Conservation (phyloP, 2,888 invertebrate genomes). For the Erebia aethiops region DNA sequence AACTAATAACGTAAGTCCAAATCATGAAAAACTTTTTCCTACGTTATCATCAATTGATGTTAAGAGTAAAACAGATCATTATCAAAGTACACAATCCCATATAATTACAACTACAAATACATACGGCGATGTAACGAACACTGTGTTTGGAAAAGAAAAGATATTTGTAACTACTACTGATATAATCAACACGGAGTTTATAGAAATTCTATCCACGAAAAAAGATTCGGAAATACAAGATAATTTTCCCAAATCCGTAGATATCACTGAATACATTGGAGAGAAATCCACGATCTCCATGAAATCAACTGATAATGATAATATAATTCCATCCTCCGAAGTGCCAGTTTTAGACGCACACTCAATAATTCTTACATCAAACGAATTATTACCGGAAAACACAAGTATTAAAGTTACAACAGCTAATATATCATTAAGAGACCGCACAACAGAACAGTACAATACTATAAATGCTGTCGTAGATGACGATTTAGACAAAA, state of each 20-base stretch:
- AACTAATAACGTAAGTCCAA: neutral
- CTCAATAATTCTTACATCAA: slow-evolving; percentile 2
- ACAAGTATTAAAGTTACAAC: neutral
- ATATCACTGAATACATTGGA: neutral
- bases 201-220: neutral
- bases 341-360: neutral
- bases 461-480: neutral
- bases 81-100: neutral
- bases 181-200: neutral
- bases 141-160: neutral
- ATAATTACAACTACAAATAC: neutral
- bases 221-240: neutral
- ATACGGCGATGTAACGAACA: neutral
- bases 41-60: neutral
- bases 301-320: neutral
- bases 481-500: neutral
- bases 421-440: neutral
- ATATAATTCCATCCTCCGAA: neutral
- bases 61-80: neutral
- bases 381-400: neutral
- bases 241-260: neutral
- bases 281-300: neutral
- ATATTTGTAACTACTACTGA: neutral
- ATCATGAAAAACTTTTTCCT: neutral
- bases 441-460: neutral